Percentiles rank a stretch among this genome's conserved stretches.
These are phyloP conservation scores for Crypturellus undulatus DNA, from an alignment of 2,113 vertebrate genomes.

Conservation along the genomic window DNA sequence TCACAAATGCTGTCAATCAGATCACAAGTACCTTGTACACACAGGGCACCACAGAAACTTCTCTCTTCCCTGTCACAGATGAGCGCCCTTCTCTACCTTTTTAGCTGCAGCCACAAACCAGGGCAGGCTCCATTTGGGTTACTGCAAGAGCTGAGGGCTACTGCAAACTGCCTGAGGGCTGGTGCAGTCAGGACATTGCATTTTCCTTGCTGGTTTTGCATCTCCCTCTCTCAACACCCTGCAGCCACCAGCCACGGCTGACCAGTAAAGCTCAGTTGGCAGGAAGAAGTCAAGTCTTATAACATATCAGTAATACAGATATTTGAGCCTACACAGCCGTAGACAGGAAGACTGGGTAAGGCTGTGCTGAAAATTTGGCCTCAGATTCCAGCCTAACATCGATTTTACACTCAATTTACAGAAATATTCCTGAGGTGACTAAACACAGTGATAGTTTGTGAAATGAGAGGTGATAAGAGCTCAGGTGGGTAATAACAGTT, in stretches of 20 bases:
- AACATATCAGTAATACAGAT: neutral
- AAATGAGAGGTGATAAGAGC: neutral
- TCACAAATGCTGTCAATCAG: neutral
- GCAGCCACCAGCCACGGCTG: neutral
- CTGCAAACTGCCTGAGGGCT: neutral
- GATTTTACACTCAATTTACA: neutral
- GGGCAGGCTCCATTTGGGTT: neutral
- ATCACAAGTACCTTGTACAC: neutral
- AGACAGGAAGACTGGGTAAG: neutral
- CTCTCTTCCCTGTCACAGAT: neutral
- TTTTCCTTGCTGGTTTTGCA: neutral
- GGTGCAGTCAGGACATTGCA: neutral
- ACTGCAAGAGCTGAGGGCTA: neutral
- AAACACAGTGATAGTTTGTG: neutral
- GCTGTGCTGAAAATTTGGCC: neutral
- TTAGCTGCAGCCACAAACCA: neutral
- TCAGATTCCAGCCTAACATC: neutral
- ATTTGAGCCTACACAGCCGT: neutral
- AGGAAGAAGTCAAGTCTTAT: neutral
- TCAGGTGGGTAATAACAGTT: neutral
- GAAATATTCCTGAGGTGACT: neutral
- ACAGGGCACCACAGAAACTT: neutral
- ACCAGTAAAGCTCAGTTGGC: neutral
- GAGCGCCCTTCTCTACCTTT: neutral
- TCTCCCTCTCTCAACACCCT: neutral